Evolutionary conservation across 2,888 invertebrate genomes (phyloP), one percentile per base, ranked within the genome.

Genomic region (Drosophila sordidula): DNA sequence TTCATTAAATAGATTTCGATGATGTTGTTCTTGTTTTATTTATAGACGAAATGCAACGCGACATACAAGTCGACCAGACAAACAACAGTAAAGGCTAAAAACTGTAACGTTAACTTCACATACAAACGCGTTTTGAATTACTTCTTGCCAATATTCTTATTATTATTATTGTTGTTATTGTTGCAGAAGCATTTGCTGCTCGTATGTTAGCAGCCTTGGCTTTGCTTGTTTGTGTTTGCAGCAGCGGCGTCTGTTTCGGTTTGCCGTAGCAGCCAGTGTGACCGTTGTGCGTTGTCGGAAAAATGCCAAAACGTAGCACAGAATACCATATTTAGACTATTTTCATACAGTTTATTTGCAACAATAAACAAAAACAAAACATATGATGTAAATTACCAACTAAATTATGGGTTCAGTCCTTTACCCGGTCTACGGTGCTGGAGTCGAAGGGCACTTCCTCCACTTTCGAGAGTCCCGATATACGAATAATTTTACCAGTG

Each of bases 401-500:
- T 78, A 54, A 59, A n/a, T 45, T 6, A 46, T 12, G 29, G 6
- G 8, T 26, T 50, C 63, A 87, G 11, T 83, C 78, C 49, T 78
- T 80, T 2, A 70, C 71, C 4, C 46, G 57, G 3, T 88, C 0
- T 6, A 61, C 63, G 3, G 29, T 46, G 6, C 4, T 49, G 0
- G 83, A 51, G n/a, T 91, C 85, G 34, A 91, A 91, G 16, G 89
- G 83, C 3, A 80, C 47, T 69, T 92, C 91, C 0, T 87, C 88
- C 1, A 90, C 82, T 61, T 90, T 90, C 3, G 58, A 68, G 8
- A 92, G 72, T 1, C 92, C 92, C 0, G 83, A 85, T 41, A 86
- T 67, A 25, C 91, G 83, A 47, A 92, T 79, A 42, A 92, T 91
- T 80, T 90, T 92, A 0, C 91, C 92, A 12, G 90, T 90, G 11